These are phyloP conservation scores for Entomyzon cyanotis DNA, from an alignment of 2,113 vertebrate species.

Conservation along the genomic window DNA sequence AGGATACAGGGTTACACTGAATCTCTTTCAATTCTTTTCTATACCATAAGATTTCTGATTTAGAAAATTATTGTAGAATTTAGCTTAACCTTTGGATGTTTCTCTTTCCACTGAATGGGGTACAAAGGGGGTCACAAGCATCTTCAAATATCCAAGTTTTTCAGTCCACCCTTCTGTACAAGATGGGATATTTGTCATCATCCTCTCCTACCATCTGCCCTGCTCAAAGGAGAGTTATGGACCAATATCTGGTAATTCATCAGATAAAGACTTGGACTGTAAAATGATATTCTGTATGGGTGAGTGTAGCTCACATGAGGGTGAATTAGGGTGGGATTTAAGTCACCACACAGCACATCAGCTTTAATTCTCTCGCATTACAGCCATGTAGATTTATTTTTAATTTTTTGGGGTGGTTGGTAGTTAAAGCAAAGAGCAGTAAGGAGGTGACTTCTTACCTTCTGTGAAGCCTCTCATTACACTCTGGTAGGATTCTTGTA, in stretches of 20 bases:
- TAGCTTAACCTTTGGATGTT: neutral
- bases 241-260: neutral
- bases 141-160: neutral
- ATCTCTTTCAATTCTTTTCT: neutral
- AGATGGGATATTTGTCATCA: neutral
- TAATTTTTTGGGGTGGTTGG: neutral
- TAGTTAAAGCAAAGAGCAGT: neutral
- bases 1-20: neutral
- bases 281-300: neutral
- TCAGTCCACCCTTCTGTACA: neutral
- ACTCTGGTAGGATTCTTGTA: neutral
- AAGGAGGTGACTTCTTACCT: neutral
- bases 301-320: neutral
- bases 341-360: neutral
- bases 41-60: neutral
- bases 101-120: neutral
- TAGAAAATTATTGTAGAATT: neutral
- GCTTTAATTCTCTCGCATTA: neutral
- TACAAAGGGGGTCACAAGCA: neutral
- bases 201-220: neutral
- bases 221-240: neutral
- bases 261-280: neutral
- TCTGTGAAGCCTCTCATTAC: neutral
- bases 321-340: neutral
- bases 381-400: neutral